Base-by-base conservation (phyloP, 2,113 vertebrate genomes). In the Rhegmatorhina hoffmannsi region DNA sequence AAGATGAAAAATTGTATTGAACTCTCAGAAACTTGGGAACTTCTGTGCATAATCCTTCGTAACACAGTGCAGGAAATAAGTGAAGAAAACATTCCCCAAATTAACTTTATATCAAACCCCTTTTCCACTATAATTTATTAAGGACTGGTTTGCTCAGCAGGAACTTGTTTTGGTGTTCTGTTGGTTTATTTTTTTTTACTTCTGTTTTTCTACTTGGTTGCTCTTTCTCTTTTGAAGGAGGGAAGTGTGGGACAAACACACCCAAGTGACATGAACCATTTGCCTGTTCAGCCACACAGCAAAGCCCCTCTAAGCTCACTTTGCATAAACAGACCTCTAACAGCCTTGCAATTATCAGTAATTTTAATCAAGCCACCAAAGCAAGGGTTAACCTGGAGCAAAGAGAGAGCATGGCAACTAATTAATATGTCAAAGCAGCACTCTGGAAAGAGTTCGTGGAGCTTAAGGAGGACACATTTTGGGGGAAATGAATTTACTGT, bases 351-450 rank as follows among this genome's bases (percentile, higher is more conserved):
- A 98, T 97, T 97, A 98, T 92, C 95, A 97, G 97, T 67, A 94
- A 98, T 97, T 97, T 96, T 94, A 96, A 97, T 96, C 87, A 89
- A 98, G 89, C 94, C 94, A 95, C 96, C 97, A 98, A 97, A 92
- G 82, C 89, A 96, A 96, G 98, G 97, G 97, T 97, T 97, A 98
- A 96, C 92, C 70, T 70, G 58, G 80, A 97, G 93, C 49, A 96
- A 95, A 97, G 20, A 96, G 92, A 95, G 97, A 94, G 95, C 91
- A 85, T 21, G 76, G 70, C 86, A 97, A 92, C 95, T 97, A 98
- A 98, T 98, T 98, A 98, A 97, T 96, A 97, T 97, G 98, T 98
- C 98, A 98, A 96, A 97, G 94, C 53, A 97, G 97, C 95, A 88
- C 69, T 59, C 78, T 67, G 68, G 96, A 95, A 97, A 79, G 96